phyloP scores from a whole-genome alignment of 2,888 invertebrate genomes.

The Sminthurinus aureus region DNA sequence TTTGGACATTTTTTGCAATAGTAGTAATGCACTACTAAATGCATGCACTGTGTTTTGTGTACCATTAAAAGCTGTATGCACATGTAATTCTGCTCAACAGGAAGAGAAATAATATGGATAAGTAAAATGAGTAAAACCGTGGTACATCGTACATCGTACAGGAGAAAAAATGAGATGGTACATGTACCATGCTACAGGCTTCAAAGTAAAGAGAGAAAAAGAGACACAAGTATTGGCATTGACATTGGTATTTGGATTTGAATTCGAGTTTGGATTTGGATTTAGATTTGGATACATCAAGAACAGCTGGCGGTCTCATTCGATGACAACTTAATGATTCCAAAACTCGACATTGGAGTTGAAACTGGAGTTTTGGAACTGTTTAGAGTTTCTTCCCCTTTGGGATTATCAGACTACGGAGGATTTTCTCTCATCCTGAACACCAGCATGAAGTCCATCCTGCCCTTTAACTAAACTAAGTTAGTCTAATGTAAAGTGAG shows the following conservation, averaged over 20 bases:
- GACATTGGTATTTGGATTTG: constrained; percentile 9
- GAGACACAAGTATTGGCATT: neutral
- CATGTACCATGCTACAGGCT: neutral
- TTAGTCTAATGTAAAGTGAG: constrained; percentile 17
- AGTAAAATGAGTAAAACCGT: neutral
- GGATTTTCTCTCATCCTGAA: constrained; percentile 40
- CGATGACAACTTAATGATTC: constrained; percentile 48
- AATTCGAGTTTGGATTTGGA: neutral
- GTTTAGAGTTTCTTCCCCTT: constrained; percentile 42
- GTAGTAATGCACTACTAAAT: too few relatives aligned
- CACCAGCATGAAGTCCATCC: constrained; percentile 44
- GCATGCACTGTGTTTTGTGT: too few relatives aligned
- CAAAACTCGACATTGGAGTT: constrained; percentile 32
- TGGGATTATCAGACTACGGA: constrained; percentile 36
- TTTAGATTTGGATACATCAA: constrained; percentile 35
- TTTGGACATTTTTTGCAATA: too few relatives aligned
- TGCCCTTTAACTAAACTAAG: constrained; percentile 23
- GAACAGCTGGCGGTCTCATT: constrained; percentile 45
- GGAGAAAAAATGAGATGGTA: neutral
- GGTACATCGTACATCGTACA: neutral
- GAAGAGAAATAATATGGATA: neutral
- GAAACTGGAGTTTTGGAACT: constrained; percentile 28
- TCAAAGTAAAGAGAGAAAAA: neutral
- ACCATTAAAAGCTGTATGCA: too few relatives aligned
- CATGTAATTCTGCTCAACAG: too few relatives aligned